Percentiles rank a stretch among this genome's conserved stretches.
These are phyloP conservation scores for Cetonia aurata DNA, from an alignment of 2,888 invertebrate species.

Conservation along the genomic window DNA sequence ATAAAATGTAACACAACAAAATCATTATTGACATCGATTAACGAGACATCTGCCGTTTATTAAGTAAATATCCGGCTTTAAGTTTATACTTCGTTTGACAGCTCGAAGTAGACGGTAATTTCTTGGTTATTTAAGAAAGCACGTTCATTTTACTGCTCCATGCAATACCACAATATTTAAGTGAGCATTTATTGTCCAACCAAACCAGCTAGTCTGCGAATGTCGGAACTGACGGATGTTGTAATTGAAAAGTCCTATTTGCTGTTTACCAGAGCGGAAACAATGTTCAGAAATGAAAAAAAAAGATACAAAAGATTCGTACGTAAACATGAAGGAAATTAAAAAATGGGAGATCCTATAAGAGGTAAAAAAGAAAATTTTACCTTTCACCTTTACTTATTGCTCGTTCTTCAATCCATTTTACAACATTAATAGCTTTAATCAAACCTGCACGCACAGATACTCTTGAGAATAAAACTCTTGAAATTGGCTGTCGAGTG, in stretches of 20 bases:
- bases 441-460: too few relatives aligned
- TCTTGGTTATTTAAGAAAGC: slow-evolving; percentile 28
- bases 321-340: too few relatives aligned
- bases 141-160: slow-evolving; percentile 14
- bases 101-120: slow-evolving; percentile 31
- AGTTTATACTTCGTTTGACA: slow-evolving; percentile 34
- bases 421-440: too few relatives aligned
- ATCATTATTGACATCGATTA: slow-evolving; percentile 38
- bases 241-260: not conserved
- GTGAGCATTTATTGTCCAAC: slow-evolving; percentile 5
- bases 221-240: slow-evolving; percentile 13
- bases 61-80: slow-evolving; percentile 40
- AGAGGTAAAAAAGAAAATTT: too few relatives aligned
- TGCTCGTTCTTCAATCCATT: too few relatives aligned
- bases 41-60: slow-evolving; percentile 38
- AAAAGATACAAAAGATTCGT: too few relatives aligned
- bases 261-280: not conserved
- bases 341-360: too few relatives aligned
- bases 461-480: too few relatives aligned
- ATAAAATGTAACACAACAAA: slow-evolving; percentile 27
- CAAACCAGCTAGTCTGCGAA: not conserved
- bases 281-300: not conserved
- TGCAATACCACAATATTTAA: slow-evolving; percentile 13
- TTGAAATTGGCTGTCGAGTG: too few relatives aligned
- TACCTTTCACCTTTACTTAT: too few relatives aligned